Percentiles rank a stretch among this genome's conserved stretches.
Conservation (phyloP, 2,888 invertebrate species). For the Spodoptera picta region DNA sequence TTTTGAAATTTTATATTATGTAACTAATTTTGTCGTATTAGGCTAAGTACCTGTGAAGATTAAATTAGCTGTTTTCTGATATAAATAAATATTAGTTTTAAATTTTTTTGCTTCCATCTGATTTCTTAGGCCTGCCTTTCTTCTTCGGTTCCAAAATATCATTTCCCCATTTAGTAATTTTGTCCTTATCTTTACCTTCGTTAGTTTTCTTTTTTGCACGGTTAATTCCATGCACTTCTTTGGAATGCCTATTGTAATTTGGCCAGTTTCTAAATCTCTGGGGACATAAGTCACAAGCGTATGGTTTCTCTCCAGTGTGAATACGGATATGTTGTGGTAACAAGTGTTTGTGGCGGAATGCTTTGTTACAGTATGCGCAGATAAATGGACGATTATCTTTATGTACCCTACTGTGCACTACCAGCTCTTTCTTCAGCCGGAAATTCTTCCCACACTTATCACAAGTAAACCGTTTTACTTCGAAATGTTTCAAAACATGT, state of each 20-base stretch:
- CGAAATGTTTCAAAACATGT: constrained; percentile 83
- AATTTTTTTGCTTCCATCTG: constrained; percentile 27
- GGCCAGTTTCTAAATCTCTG: constrained; percentile 93
- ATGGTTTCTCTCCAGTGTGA: constrained; percentile 92
- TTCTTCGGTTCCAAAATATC: too few relatives aligned
- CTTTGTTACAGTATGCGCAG: constrained; percentile 92
- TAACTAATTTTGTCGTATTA: too few relatives aligned
- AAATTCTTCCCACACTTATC: constrained; percentile 82
- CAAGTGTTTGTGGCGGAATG: constrained; percentile 93
- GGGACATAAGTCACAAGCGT: constrained; percentile 89
- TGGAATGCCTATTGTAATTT: constrained; percentile 95
- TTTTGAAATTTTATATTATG: too few relatives aligned
- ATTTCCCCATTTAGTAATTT: too few relatives aligned
- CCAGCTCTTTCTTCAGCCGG: constrained; percentile 91
- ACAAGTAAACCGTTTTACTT: constrained; percentile 78
- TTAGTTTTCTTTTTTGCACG: constrained; percentile 83
- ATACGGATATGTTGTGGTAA: constrained; percentile 91
- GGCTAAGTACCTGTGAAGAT: too few relatives aligned
- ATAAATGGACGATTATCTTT: constrained; percentile 93
- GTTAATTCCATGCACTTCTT: constrained; percentile 90
- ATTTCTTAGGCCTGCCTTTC: constrained; percentile 4
- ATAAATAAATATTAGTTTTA: neutral
- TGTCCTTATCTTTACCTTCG: constrained; percentile 44
- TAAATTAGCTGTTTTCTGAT: too few relatives aligned
- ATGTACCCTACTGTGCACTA: constrained; percentile 92